A percentile compares a stretch with the other conserved stretches of the same genome.
Conservation (phyloP, 1,140 invertebrate genomes). For the Drosophila serrata region DNA sequence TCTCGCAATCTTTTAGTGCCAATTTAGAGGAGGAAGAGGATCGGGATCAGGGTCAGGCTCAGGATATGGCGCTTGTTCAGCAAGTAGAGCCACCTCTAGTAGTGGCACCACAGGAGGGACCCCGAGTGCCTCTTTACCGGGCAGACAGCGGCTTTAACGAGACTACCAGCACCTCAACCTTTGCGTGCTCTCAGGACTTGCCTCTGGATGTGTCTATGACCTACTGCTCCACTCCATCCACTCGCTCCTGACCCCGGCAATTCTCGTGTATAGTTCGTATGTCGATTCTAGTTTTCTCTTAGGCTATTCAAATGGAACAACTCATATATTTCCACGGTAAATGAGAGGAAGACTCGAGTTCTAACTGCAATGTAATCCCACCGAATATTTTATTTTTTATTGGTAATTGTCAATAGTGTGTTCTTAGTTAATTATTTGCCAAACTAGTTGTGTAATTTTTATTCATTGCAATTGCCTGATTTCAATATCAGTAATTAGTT, state of each 20-base stretch:
- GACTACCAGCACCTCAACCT: conserved; percentile 69
- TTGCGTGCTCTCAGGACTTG: conserved; percentile 60
- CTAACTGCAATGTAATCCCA: conserved; percentile 36
- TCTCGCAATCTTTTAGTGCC: conserved; percentile 79
- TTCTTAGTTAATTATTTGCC: conserved; percentile 34
- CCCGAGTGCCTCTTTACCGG: conserved; percentile 58
- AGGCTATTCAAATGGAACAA: conserved; percentile 58
- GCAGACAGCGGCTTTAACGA: conserved; percentile 85
- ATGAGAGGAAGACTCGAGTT: conserved; percentile 36
- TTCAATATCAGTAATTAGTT: not conserved
- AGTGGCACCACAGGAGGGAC: not conserved
- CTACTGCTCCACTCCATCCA: conserved; percentile 78
- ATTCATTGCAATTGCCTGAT: not conserved
- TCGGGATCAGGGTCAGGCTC: conserved; percentile 16
- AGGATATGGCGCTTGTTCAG: not conserved
- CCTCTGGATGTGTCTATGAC: conserved; percentile 70
- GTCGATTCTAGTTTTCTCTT: conserved; percentile 12
- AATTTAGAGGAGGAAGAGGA: conserved; percentile 53
- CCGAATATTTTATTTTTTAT: conserved; percentile 31
- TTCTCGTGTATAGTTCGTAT: not conserved
- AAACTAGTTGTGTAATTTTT: conserved; percentile 38
- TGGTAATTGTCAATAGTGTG: conserved; percentile 7
- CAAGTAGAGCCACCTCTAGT: not conserved
- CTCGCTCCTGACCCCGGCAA: conserved; percentile 46
- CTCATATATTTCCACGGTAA: conserved; percentile 26